These are phyloP conservation scores for Vimba vimba DNA, from an alignment of 2,113 vertebrate genomes.

Conservation along the genomic window DNA sequence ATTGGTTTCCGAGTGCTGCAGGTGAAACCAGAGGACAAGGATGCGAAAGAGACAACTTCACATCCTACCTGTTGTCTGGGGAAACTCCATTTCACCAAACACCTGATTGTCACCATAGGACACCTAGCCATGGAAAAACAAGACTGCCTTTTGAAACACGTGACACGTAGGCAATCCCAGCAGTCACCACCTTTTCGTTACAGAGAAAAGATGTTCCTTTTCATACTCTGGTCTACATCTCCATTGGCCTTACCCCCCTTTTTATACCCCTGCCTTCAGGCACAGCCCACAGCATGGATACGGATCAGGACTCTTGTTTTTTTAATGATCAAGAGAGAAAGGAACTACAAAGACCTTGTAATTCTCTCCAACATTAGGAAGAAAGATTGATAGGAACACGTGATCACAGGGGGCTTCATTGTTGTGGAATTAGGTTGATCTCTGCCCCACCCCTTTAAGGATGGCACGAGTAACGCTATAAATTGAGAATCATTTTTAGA, in stretches of 20 bases:
- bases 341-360: slow-evolving; percentile 41
- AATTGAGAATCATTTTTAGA: slow-evolving; percentile 22
- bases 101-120: neutral
- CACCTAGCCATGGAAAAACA: neutral
- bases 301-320: slow-evolving; percentile 36
- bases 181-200: slow-evolving; percentile 5
- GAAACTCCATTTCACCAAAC: neutral
- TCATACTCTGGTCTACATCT: slow-evolving; percentile 6
- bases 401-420: slow-evolving; percentile 8
- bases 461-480: neutral
- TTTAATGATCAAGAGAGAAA: slow-evolving; percentile 40
- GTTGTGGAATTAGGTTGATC: slow-evolving; percentile 29
- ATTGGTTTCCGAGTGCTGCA: neutral
- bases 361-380: slow-evolving; percentile 34
- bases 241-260: neutral
- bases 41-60: neutral
- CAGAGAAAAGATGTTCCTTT: slow-evolving; percentile 14
- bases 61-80: slow-evolving; percentile 20
- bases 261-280: slow-evolving; percentile 38
- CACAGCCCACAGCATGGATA: slow-evolving; percentile 31
- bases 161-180: neutral
- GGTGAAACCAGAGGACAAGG: neutral
- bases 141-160: neutral
- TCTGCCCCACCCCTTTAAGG: neutral
- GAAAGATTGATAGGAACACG: neutral